Evolutionary conservation across 2,113 vertebrate species (phyloP).

Genomic region (Strix aluco): DNA sequence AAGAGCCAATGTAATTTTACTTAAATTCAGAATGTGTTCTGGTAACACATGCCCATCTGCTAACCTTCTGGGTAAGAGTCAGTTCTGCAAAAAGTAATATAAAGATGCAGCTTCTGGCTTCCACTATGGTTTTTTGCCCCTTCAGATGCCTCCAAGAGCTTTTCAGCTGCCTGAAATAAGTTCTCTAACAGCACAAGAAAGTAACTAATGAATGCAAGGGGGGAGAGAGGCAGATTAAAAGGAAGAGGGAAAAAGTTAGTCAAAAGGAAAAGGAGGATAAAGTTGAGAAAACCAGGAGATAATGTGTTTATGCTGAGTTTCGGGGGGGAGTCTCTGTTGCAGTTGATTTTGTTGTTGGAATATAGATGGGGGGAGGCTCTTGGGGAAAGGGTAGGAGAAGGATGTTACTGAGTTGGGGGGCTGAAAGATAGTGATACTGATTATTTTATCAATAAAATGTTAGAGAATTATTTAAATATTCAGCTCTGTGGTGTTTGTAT

Average conservation of each 20-base stretch:
- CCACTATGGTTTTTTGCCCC: neutral
- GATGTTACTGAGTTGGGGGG: neutral
- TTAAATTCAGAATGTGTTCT: neutral
- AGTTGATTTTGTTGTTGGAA: neutral
- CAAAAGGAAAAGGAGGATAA: neutral
- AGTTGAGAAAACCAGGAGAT: neutral
- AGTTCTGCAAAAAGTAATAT: neutral
- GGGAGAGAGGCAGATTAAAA: neutral
- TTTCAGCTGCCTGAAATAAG: neutral
- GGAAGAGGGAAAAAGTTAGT: neutral
- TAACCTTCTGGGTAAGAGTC: constrained; percentile 1
- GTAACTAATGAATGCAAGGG: neutral
- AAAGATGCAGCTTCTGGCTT: neutral
- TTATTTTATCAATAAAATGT: neutral
- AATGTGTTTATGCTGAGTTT: accelerated
- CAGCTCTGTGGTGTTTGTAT: neutral
- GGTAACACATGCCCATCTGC: neutral
- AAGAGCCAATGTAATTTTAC: neutral
- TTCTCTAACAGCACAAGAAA: neutral
- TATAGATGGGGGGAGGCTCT: neutral
- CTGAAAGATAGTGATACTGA: neutral
- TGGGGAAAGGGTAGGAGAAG: neutral
- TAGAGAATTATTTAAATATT: neutral
- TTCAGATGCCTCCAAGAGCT: neutral
- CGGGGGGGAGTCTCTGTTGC: neutral